Conservation (phyloP, 2,888 invertebrate species). For the Lasioglossum malachurum region DNA sequence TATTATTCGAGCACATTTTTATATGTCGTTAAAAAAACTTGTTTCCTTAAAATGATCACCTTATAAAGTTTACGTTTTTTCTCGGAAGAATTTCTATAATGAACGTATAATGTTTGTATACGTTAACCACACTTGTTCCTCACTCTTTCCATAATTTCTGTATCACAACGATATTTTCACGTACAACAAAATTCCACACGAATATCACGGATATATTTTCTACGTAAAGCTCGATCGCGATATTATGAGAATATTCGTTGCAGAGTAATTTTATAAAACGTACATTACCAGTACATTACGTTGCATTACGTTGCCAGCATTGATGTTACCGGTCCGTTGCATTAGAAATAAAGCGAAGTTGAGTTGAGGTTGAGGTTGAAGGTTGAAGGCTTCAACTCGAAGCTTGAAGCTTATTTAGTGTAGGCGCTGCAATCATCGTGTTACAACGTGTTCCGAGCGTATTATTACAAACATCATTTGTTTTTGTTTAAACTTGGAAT, state of each 20-base stretch:
- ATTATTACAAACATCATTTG: conserved; percentile 27
- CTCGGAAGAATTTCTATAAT: not conserved
- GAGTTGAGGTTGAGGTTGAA: not conserved
- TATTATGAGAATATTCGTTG: not conserved
- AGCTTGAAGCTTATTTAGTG: not conserved
- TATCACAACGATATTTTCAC: not conserved
- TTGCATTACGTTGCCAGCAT: conserved; percentile 25
- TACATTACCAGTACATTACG: not conserved
- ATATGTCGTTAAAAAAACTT: not conserved
- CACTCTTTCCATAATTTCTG: not conserved
- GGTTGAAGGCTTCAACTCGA: no score
- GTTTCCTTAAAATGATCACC: not conserved
- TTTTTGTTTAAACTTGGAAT: conserved; percentile 34
- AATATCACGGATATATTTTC: not conserved
- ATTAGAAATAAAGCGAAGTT: conserved; percentile 17
- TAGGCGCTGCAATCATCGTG: not conserved
- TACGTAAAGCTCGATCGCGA: not conserved
- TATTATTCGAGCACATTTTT: conserved; percentile 20
- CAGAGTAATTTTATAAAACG: conserved; percentile 28
- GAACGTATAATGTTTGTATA: not conserved
- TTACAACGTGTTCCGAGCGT: conserved; percentile 10
- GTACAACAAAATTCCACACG: not conserved
- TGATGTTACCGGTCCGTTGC: conserved; percentile 11
- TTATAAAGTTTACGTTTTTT: not conserved
- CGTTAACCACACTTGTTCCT: not conserved